These are phyloP conservation scores for Syngnathus scovelli DNA, from an alignment of 2,113 vertebrate genomes.

Conservation along the genomic window DNA sequence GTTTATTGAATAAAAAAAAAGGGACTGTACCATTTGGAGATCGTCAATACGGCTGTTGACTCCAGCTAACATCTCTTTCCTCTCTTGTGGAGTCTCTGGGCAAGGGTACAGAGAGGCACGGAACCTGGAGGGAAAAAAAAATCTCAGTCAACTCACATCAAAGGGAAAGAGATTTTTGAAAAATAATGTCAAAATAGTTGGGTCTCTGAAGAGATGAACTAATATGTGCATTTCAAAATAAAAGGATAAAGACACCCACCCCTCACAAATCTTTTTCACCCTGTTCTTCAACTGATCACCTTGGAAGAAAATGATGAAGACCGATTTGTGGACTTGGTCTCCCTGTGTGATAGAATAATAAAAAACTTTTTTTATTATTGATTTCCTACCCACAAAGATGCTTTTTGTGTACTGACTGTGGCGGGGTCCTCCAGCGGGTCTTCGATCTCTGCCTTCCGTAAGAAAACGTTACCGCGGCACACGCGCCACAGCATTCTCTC, in stretches of 20 bases:
- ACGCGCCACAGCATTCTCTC: conserved; percentile 98
- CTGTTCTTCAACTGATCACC: conserved; percentile 96
- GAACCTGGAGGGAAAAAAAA: conserved; percentile 73
- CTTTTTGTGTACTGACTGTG: conserved; percentile 72
- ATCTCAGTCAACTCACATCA: not conserved
- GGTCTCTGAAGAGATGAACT: not conserved
- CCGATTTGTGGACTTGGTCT: conserved; percentile 94
- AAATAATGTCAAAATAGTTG: not conserved
- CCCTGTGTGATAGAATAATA: conserved; percentile 68
- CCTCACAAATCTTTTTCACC: conserved; percentile 98
- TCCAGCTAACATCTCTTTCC: conserved; percentile 96
- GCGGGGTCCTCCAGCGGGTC: conserved; percentile 92
- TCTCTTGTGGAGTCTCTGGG: conserved; percentile 91
- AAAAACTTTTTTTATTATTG: not conserved
- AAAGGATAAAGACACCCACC: conserved; percentile 67
- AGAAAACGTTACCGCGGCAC: conserved; percentile 95
- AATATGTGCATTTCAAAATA: not conserved
- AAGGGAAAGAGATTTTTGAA: not conserved
- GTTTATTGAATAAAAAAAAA: not conserved
- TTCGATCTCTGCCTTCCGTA: conserved; percentile 94
- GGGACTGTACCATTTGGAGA: conserved; percentile 87
- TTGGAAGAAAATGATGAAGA: conserved; percentile 99
- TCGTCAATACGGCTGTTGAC: conserved; percentile 97
- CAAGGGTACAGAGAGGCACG: conserved; percentile 95
- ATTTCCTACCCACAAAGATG: not conserved